Percentiles rank a stretch among this genome's conserved stretches.
phyloP scores from a whole-genome alignment of 2,113 vertebrate species.

The Thermophis baileyi region DNA sequence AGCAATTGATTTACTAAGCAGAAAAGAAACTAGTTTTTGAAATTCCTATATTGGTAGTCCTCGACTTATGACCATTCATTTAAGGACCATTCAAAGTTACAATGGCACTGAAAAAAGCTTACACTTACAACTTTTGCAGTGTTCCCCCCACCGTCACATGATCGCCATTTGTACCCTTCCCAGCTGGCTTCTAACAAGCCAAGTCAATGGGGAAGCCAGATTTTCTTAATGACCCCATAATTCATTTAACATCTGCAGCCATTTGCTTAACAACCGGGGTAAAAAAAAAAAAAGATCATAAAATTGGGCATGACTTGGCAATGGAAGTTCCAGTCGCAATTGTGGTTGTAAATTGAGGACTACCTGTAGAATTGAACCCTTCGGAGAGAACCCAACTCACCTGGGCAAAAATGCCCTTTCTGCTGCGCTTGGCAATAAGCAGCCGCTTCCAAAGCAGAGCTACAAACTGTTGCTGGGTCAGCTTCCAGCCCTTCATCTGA shows the following conservation, averaged over 20 bases:
- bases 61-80: neutral
- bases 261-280: neutral
- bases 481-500: slow-evolving; percentile 86
- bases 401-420: slow-evolving; percentile 97
- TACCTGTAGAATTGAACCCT: neutral
- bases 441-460: slow-evolving; percentile 94
- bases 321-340: neutral
- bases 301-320: neutral
- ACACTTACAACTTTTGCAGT: neutral
- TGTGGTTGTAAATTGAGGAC: neutral
- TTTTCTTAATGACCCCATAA: neutral
- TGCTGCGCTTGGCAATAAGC: slow-evolving; percentile 87
- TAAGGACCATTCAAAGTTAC: neutral
- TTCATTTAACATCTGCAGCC: neutral
- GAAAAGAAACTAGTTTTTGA: neutral
- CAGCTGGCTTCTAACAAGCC: neutral
- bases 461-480: slow-evolving; percentile 89
- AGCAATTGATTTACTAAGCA: neutral
- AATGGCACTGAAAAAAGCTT: neutral
- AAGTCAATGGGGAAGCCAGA: neutral
- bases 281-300: neutral
- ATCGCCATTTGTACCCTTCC: neutral
- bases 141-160: neutral
- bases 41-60: neutral
- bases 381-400: slow-evolving; percentile 64